Evolutionary conservation across 2,888 invertebrate species (phyloP), one percentile per base, ranked within the genome.

Genomic region (Oxycera nigricornis): DNA sequence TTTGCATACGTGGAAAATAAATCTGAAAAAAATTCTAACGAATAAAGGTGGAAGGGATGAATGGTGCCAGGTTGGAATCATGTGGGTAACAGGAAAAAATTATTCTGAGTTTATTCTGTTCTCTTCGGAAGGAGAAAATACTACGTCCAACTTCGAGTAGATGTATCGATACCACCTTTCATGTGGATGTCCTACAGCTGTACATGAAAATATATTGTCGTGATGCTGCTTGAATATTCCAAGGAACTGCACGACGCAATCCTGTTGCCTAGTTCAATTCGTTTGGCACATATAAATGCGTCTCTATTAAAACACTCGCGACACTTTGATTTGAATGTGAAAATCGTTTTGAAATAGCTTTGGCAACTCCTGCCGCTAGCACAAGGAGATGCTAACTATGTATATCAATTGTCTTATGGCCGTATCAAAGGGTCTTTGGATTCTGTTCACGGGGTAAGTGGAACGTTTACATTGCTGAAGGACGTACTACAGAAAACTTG

Each of bases 1-100:
- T 62, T 20, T 65, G 65, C 65, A 65, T 65, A 26, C 65, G 41
- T 9, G 9, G 20, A 65, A 41, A 65, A 39, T 39, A 65, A 39
- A 41, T 65, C 65, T 41, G 65, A 39, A 28, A 65, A 41, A 41
- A 65, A 41, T 41, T 24, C 39, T 3, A 22, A 4, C n/a, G n/a
- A 55, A 39, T 24, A 9, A 24, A 24, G 41, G 1, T 4, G 61
- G 26, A 39, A 24, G 55, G 24, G n/a, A 22, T 24, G 55, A 24
- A 22, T 22, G 55, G n/a, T n/a, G n/a, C n/a, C n/a, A n/a, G n/a
- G n/a, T n/a, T n/a, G n/a, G n/a, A n/a, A n/a, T n/a, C n/a, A n/a
- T n/a, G n/a, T n/a, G n/a, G n/a, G n/a, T n/a, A n/a, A n/a, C n/a
- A n/a, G n/a, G n/a, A n/a, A n/a, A n/a, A n/a, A n/a, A n/a, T n/a